phyloP scores from a whole-genome alignment of 2,113 vertebrate species.

The Pteropus alecto region DNA sequence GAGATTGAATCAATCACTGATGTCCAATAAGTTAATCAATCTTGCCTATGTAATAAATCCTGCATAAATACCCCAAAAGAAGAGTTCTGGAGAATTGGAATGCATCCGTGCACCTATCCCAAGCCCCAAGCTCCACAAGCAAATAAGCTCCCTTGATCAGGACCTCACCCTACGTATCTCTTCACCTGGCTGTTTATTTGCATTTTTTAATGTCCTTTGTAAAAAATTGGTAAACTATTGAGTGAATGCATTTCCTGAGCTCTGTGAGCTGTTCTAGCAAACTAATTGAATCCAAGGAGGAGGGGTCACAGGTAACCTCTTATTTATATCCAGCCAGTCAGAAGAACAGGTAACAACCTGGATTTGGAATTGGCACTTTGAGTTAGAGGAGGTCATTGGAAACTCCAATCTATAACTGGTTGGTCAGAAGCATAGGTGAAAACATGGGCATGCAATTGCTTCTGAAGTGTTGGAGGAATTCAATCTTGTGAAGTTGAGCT shows the following conservation, averaged over 20 bases:
- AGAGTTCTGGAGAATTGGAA: not conserved
- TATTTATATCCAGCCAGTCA: not conserved
- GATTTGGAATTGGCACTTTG: not conserved
- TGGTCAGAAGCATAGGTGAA: not conserved
- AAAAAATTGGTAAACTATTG: not conserved
- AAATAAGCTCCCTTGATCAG: not conserved
- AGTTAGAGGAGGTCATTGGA: not conserved
- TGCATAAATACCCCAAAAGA: not conserved
- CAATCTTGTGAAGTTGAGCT: not conserved
- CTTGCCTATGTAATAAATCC: not conserved
- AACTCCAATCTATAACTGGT: not conserved
- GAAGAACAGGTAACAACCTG: not conserved
- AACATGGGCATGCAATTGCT: not conserved
- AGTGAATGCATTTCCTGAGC: not conserved
- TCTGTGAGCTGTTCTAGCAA: not conserved
- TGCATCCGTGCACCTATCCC: not conserved
- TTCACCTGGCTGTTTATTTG: not conserved
- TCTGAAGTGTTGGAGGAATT: not conserved
- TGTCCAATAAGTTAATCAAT: not conserved
- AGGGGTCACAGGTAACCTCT: not conserved
- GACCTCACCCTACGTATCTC: not conserved
- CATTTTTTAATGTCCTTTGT: not conserved
- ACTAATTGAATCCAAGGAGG: not conserved
- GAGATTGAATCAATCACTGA: not conserved
- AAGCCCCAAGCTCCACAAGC: not conserved